These are phyloP conservation scores for Lottia gigantea DNA, from an alignment of 2,888 invertebrate genomes.

Conservation along the genomic window DNA sequence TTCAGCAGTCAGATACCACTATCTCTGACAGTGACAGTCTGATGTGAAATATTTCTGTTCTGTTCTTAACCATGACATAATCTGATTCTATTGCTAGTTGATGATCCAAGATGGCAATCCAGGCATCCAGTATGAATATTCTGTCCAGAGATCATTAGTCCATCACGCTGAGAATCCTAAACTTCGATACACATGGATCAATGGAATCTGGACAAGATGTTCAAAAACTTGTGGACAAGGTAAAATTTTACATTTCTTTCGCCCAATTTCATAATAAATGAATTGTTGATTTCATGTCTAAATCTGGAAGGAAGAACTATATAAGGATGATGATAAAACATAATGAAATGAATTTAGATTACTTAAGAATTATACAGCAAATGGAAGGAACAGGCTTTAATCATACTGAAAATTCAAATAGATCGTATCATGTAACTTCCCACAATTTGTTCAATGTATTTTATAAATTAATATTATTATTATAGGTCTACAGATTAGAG, in stretches of 20 bases:
- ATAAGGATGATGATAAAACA: no score
- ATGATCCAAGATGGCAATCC: slow-evolving; percentile 21
- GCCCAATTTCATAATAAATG: no score
- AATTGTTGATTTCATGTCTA: no score
- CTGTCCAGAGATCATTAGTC: slow-evolving; percentile 22
- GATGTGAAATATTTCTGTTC: background rate
- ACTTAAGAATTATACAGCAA: no score
- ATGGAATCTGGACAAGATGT: slow-evolving; percentile 84
- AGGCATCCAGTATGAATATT: slow-evolving; percentile 34
- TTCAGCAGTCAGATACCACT: no score
- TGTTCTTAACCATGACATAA: background rate
- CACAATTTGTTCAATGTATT: no score
- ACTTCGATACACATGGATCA: slow-evolving; percentile 44
- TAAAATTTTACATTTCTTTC: slow-evolving; percentile 11
- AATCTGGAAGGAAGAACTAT: no score
- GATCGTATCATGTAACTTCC: no score
- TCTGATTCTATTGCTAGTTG: slow-evolving; percentile 14
- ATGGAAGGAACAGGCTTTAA: no score
- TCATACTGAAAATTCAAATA: no score
- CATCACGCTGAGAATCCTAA: slow-evolving; percentile 16
- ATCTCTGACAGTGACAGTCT: no score
- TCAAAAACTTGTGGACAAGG: slow-evolving; percentile 94
- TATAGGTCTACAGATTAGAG: slow-evolving; percentile 43
- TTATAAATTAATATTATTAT: background rate
- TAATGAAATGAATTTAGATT: no score